These are phyloP conservation scores for Sebastes hopkinsi DNA, from an alignment of 2,797 vertebrate genomes.

Conservation along the genomic window DNA sequence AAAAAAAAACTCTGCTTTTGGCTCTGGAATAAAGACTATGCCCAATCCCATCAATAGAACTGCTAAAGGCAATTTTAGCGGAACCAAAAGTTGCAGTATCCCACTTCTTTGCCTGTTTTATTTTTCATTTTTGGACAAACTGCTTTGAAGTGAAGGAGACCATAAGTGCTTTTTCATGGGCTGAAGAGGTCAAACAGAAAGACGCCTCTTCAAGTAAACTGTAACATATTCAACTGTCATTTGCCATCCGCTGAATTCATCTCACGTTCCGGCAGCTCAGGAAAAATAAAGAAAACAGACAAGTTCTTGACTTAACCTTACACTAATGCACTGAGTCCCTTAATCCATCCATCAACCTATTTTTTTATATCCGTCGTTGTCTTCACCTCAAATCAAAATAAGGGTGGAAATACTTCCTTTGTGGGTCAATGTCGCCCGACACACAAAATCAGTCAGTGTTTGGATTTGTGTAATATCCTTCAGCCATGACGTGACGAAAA, in stretches of 20 bases:
- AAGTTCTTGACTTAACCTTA: conserved; percentile 53
- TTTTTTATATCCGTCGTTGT: background rate
- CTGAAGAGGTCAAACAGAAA: conserved; percentile 35
- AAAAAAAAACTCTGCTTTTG: conserved; percentile 13
- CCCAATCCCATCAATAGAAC: conserved; percentile 41
- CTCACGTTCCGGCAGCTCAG: conserved; percentile 17
- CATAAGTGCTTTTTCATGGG: background rate
- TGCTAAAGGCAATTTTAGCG: conserved; percentile 35
- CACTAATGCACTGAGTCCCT: conserved; percentile 28
- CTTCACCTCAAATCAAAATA: conserved; percentile 30
- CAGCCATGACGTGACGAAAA: conserved; percentile 65
- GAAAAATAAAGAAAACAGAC: conserved; percentile 51
- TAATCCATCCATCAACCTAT: conserved; percentile 46
- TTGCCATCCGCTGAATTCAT: conserved; percentile 23
- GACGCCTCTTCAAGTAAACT: background rate
- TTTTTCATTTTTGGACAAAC: conserved; percentile 24
- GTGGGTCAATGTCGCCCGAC: conserved; percentile 45
- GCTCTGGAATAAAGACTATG: conserved; percentile 45
- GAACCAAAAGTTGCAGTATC: conserved; percentile 28
- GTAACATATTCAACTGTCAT: conserved; percentile 16
- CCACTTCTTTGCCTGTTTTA: conserved; percentile 17
- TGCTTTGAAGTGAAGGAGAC: conserved; percentile 29
- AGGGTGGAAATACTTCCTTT: conserved; percentile 13
- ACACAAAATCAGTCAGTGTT: conserved; percentile 45
- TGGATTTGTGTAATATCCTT: conserved; percentile 75